phyloP scores from a whole-genome alignment of 2,797 vertebrate species.

The Ara ararauna region DNA sequence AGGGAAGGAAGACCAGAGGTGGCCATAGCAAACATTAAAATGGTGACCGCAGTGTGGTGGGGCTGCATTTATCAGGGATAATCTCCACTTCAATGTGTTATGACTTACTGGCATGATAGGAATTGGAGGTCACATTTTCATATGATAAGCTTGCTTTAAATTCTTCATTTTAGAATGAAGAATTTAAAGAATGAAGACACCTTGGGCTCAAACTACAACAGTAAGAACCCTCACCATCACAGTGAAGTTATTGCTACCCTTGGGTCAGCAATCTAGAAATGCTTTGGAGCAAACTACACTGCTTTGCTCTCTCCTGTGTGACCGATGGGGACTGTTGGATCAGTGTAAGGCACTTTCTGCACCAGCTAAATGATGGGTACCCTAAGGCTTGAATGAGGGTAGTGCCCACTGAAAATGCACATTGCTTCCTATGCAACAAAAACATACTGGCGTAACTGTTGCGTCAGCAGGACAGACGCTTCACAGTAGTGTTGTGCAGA shows the following conservation, averaged over 20 bases:
- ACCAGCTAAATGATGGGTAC: background rate
- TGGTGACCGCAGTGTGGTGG: background rate
- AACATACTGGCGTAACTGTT: background rate
- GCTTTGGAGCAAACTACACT: background rate
- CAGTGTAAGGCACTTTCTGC: background rate
- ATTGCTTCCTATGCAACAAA: background rate
- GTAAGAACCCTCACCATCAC: background rate
- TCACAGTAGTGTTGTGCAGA: background rate
- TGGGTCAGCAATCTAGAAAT: background rate
- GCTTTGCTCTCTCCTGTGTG: background rate
- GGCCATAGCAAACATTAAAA: background rate
- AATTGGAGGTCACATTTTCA: background rate
- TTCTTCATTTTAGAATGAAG: background rate
- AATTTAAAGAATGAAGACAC: background rate
- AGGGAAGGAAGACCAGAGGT: background rate
- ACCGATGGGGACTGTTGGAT: background rate
- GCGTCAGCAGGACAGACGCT: background rate
- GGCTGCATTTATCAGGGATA: background rate
- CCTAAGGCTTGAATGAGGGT: background rate
- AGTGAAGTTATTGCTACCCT: background rate
- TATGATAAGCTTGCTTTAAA: background rate
- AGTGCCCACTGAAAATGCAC: background rate
- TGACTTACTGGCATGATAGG: background rate
- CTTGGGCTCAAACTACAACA: background rate
- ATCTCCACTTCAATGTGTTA: accelerated